phyloP scores from a whole-genome alignment of 2,797 vertebrate genomes.

The Anguilla obscura region DNA sequence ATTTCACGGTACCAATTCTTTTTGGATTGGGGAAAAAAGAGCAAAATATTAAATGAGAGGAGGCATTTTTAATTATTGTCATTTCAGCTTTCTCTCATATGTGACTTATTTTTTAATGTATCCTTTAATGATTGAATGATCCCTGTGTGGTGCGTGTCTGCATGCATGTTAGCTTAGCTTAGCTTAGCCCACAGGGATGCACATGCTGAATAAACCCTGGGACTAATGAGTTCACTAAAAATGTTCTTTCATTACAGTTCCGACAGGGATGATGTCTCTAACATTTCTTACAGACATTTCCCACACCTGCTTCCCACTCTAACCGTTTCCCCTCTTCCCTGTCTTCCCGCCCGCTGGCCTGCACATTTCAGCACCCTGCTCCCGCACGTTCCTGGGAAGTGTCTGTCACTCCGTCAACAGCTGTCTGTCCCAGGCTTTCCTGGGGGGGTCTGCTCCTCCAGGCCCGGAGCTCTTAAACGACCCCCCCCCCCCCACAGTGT shows the following conservation, averaged over 20 bases:
- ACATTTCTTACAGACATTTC: neutral
- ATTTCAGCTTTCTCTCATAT: neutral
- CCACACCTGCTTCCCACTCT: neutral
- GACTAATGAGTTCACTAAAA: neutral
- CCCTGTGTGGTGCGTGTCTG: neutral
- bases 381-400: slow-evolving; percentile 53
- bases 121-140: neutral
- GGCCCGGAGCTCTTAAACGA: slow-evolving; percentile 12
- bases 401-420: slow-evolving; percentile 43
- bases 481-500: neutral
- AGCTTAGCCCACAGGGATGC: neutral
- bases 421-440: slow-evolving; percentile 46
- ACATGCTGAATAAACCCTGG: neutral
- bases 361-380: slow-evolving; percentile 52
- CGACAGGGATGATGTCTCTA: neutral
- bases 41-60: neutral
- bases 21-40: neutral
- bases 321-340: slow-evolving; percentile 9
- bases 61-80: neutral
- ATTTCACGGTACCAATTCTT: neutral
- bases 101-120: neutral
- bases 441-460: slow-evolving; percentile 30
- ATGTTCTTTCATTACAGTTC: neutral
- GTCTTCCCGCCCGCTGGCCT: slow-evolving; percentile 56
- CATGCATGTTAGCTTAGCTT: neutral